phyloP scores from a whole-genome alignment of 2,113 vertebrate species.

The Chamaea fasciata region DNA sequence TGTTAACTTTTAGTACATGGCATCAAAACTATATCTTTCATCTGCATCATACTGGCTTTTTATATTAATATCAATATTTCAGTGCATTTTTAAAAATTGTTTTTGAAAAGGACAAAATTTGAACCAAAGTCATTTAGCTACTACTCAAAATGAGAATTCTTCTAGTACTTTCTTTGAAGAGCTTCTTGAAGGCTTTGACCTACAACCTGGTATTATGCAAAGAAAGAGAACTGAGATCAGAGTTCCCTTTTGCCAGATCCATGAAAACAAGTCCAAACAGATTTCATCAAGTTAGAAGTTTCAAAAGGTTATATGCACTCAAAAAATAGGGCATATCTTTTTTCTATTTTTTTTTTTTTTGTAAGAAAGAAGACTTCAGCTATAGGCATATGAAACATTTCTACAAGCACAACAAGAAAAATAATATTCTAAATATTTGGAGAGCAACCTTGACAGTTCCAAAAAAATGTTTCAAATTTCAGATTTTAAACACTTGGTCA shows the following conservation, averaged over 20 bases:
- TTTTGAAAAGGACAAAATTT: background rate
- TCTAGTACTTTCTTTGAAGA: background rate
- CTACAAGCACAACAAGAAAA: conserved; percentile 21
- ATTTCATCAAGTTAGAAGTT: conserved; percentile 15
- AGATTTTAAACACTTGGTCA: conserved; percentile 1
- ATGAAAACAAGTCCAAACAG: background rate
- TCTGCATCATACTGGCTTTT: background rate
- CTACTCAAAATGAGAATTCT: background rate
- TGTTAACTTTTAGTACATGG: background rate
- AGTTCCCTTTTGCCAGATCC: background rate
- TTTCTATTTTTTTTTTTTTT: background rate
- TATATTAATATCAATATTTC: background rate
- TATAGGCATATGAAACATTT: background rate
- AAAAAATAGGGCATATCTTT: background rate
- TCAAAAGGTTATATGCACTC: background rate
- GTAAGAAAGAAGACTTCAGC: background rate
- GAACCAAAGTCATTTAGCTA: background rate
- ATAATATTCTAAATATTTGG: background rate
- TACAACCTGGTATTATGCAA: background rate
- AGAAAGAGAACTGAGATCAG: background rate
- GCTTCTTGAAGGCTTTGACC: background rate
- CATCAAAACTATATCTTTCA: background rate
- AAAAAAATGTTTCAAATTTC: background rate
- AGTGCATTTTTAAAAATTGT: background rate
- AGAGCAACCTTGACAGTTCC: background rate